A percentile compares a stretch with the other conserved stretches of the same genome.
Evolutionary conservation across 2,797 vertebrate genomes (phyloP).

Genomic region (Mergus octosetaceus): DNA sequence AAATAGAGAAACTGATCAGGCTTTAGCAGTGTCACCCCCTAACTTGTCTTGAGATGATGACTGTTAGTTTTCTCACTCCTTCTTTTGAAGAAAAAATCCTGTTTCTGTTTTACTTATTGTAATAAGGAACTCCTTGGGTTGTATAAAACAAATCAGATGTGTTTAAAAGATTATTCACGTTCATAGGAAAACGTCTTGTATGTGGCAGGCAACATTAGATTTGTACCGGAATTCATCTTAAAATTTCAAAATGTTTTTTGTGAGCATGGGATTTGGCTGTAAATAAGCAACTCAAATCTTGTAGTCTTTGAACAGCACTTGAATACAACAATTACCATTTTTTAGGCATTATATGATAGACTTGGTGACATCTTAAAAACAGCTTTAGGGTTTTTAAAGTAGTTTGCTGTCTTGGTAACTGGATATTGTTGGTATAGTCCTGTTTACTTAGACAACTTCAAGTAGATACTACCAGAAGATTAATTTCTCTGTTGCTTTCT

Average conservation of each 20-base stretch:
- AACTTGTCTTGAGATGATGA: neutral
- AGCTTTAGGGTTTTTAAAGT: neutral
- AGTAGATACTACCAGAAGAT: neutral
- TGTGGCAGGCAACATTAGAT: neutral
- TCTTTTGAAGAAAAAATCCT: neutral
- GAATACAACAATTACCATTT: neutral
- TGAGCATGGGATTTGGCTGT: neutral
- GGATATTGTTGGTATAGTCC: neutral
- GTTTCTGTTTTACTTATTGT: neutral
- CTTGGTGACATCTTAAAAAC: neutral
- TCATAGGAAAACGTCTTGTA: neutral
- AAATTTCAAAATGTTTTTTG: neutral
- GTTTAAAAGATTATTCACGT: neutral
- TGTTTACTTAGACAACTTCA: neutral
- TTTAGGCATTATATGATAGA: neutral
- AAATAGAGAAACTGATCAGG: neutral
- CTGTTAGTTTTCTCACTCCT: neutral
- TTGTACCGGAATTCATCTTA: neutral
- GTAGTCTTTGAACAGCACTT: neutral
- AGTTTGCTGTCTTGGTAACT: neutral
- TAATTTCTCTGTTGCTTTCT: neutral
- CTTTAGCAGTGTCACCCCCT: neutral
- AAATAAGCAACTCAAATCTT: neutral
- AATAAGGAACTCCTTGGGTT: neutral
- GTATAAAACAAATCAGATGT: neutral